Conservation (phyloP, 2,797 vertebrate species). For the Sebastes steindachneri region DNA sequence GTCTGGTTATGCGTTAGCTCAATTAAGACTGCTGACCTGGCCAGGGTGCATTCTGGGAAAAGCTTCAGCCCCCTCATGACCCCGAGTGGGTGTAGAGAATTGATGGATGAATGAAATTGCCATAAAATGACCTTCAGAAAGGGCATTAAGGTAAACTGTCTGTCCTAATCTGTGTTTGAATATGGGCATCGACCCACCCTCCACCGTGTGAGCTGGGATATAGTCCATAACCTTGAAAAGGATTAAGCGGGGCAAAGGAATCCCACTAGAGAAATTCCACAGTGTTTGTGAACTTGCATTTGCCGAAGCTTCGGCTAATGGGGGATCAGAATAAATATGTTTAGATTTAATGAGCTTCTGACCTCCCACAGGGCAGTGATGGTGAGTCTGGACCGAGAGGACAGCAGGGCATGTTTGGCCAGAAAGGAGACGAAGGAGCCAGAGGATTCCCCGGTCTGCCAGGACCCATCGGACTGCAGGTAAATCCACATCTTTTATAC, state of each 20-base stretch:
- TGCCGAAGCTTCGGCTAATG: constrained; percentile 21
- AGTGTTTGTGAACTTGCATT: constrained; percentile 18
- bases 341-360: constrained; percentile 36
- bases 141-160: constrained; percentile 6
- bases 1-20: neutral
- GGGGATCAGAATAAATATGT: constrained; percentile 26
- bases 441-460: constrained; percentile 97
- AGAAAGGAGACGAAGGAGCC: constrained; percentile 97
- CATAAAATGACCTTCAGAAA: constrained; percentile 41
- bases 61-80: neutral
- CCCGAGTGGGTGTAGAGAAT: neutral
- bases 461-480: constrained; percentile 96
- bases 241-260: constrained; percentile 35
- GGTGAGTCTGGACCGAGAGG: constrained; percentile 95
- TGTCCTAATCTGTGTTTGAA: constrained; percentile 21
- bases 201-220: neutral
- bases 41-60: neutral
- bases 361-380: constrained; percentile 89
- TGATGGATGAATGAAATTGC: constrained; percentile 9
- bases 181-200: constrained; percentile 3
- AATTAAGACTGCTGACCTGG: neutral
- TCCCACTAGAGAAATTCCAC: constrained; percentile 4
- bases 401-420: constrained; percentile 99
- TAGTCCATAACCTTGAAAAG: constrained; percentile 45
- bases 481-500: constrained; percentile 50